phyloP scores from a whole-genome alignment of 2,113 vertebrate genomes.

The Camelus bactrianus region DNA sequence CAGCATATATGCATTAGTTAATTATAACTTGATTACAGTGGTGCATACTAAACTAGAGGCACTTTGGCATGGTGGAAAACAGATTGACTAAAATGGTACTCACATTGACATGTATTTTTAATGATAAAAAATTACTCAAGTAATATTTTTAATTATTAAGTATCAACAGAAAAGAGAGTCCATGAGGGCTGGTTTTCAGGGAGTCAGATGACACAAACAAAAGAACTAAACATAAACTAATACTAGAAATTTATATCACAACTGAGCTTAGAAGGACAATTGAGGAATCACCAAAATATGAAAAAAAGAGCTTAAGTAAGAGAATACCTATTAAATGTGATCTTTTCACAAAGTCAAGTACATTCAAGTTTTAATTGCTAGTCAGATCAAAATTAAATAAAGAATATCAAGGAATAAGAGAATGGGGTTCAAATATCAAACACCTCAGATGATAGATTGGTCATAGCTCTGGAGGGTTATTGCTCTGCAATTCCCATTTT shows the following conservation, averaged over 20 bases:
- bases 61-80: background rate
- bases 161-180: background rate
- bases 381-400: constrained; percentile 12
- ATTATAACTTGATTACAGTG: background rate
- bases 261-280: background rate
- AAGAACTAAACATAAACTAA: background rate
- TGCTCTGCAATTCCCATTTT: background rate
- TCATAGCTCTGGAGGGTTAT: background rate
- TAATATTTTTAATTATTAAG: background rate
- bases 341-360: background rate
- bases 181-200: background rate
- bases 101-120: background rate
- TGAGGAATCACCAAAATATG: background rate
- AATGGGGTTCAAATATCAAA: background rate
- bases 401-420: background rate
- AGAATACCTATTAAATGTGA: background rate
- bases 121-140: background rate
- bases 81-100: background rate
- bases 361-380: background rate
- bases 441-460: background rate
- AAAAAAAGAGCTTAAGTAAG: background rate
- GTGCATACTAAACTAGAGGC: background rate
- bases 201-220: background rate
- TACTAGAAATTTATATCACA: background rate
- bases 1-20: background rate